A percentile compares a stretch with the other conserved stretches of the same genome.
phyloP scores from a whole-genome alignment of 2,797 vertebrate genomes.

The Apodemus agrarius region DNA sequence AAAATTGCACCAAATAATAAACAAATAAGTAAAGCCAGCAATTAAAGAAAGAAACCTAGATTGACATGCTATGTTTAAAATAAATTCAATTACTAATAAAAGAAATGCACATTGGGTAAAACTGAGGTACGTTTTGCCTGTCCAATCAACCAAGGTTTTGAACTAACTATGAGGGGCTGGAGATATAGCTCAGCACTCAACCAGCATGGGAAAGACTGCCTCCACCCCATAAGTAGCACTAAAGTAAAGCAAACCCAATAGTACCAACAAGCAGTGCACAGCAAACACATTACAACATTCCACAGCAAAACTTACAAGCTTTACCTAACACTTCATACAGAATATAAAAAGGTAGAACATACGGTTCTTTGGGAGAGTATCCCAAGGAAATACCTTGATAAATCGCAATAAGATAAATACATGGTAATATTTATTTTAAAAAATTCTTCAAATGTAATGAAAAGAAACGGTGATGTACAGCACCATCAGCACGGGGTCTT shows the following conservation, averaged over 20 bases:
- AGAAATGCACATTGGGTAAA: conserved; percentile 33
- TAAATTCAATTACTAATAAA: conserved; percentile 9
- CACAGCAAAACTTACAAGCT: neutral
- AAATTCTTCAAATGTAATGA: neutral
- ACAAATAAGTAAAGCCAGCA: neutral
- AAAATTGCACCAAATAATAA: neutral
- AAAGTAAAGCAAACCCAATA: neutral
- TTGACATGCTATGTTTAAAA: neutral
- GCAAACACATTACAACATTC: neutral
- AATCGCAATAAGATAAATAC: neutral
- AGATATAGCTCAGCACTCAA: neutral
- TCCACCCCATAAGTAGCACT: neutral
- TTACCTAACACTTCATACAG: neutral
- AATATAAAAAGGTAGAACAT: neutral
- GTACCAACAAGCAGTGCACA: neutral
- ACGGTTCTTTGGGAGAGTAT: neutral
- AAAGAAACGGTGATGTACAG: neutral
- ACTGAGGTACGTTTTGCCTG: neutral
- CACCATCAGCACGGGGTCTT: neutral
- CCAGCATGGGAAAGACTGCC: neutral
- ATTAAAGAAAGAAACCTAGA: neutral
- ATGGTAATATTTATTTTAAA: neutral
- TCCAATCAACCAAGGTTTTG: neutral
- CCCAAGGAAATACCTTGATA: neutral
- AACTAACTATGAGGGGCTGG: neutral